Percentiles rank a stretch among this genome's conserved stretches.
These are phyloP conservation scores for Meandrina meandrites DNA, from an alignment of 92 coral and sea anemone genomes.

Conservation along the genomic window DNA sequence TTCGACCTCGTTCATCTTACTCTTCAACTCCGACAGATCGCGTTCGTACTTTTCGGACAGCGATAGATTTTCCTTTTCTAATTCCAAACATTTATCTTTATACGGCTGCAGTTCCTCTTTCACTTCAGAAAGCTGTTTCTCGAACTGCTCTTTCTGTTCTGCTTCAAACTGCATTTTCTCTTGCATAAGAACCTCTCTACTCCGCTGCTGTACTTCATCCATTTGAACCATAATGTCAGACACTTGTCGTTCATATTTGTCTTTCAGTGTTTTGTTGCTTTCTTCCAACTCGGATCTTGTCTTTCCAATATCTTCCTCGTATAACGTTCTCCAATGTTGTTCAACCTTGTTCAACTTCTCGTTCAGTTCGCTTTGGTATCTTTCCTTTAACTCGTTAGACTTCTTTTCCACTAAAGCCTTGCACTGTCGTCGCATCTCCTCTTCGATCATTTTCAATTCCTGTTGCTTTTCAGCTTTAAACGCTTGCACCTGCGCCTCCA, in stretches of 20 bases:
- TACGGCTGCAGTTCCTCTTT: slow-evolving; percentile 82
- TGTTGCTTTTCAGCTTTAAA: slow-evolving; percentile 83
- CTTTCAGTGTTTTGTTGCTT: slow-evolving; percentile 86
- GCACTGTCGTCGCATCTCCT: slow-evolving; percentile 83
- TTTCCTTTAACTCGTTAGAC: slow-evolving; percentile 86
- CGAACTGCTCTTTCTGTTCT: slow-evolving; percentile 81
- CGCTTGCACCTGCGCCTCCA: slow-evolving; percentile 85
- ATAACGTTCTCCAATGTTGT: slow-evolving; percentile 76
- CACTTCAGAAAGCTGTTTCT: slow-evolving; percentile 82
- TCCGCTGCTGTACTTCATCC: slow-evolving; percentile 92
- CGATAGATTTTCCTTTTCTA: slow-evolving; percentile 80
- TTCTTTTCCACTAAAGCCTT: slow-evolving; percentile 79
- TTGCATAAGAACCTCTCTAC: slow-evolving; percentile 78
- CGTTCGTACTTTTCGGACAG: slow-evolving; percentile 75
- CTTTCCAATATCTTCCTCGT: slow-evolving; percentile 84
- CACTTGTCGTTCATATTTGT: slow-evolving; percentile 87
- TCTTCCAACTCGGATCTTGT: slow-evolving; percentile 87
- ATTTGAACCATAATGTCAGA: slow-evolving; percentile 88
- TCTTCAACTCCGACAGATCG: slow-evolving; percentile 68
- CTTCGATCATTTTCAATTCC: slow-evolving; percentile 83
- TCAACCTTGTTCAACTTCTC: slow-evolving; percentile 90
- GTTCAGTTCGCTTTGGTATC: slow-evolving; percentile 89
- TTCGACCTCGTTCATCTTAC: slow-evolving; percentile 77
- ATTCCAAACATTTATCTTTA: slow-evolving; percentile 63
- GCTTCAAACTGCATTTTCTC: slow-evolving; percentile 79